Conservation (phyloP, 1,140 invertebrate species). For the Holotrichia oblita region DNA sequence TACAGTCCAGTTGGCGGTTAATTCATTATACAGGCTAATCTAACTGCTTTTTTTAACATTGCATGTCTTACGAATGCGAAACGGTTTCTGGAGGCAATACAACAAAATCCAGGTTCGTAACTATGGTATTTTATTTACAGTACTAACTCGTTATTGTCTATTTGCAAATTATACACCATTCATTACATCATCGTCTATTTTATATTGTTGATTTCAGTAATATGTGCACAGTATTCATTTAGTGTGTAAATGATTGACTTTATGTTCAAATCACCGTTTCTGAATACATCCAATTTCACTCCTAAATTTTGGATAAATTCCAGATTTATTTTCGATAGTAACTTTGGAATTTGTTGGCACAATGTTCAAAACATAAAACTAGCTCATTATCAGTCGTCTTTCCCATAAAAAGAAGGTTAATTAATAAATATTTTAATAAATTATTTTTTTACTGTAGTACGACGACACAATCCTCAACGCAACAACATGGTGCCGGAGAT, state of each 20-base stretch:
- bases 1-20: constrained; percentile 11
- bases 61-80: constrained; percentile 75
- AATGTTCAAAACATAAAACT: not conserved
- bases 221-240: not conserved
- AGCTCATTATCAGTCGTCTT: not conserved
- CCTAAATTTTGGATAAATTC: not conserved
- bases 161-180: not conserved
- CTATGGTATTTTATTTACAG: constrained; percentile 26
- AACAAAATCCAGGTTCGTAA: constrained; percentile 61
- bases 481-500: constrained; percentile 66
- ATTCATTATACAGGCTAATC: constrained; percentile 26
- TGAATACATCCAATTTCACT: not conserved
- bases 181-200: not conserved
- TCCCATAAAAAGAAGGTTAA: not conserved
- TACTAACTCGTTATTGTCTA: constrained; percentile 14
- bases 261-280: not conserved
- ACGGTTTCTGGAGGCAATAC: constrained; percentile 69
- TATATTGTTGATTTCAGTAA: constrained; percentile 22
- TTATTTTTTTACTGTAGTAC: constrained; percentile 64
- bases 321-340: not conserved
- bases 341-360: not conserved
- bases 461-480: constrained; percentile 66
- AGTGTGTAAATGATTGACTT: no score
- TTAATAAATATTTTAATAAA: not conserved
- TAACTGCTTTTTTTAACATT: constrained; percentile 65